Percentiles rank a stretch among this genome's conserved stretches.
Evolutionary conservation across 2,113 vertebrate genomes (phyloP).

Genomic region (Brienomyrus brachyistius): DNA sequence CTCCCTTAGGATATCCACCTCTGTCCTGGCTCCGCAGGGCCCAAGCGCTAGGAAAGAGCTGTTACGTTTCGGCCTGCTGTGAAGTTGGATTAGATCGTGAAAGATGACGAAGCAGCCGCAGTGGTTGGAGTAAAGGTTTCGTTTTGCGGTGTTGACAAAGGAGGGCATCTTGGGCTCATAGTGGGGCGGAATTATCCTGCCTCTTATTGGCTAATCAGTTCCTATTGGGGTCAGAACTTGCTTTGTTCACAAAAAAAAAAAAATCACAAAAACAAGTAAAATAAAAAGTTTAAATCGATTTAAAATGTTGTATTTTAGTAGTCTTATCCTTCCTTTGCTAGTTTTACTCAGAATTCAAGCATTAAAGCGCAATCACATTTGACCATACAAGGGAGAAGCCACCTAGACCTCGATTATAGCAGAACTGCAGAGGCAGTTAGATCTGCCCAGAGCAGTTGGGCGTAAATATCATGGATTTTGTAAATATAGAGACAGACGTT

Average conservation of each 20-base stretch:
- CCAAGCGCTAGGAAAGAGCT: background rate
- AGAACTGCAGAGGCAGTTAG: background rate
- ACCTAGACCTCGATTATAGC: background rate
- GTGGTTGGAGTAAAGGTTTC: background rate
- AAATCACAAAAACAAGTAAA: background rate
- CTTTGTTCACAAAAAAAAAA: too few relatives aligned
- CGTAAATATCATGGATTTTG: background rate
- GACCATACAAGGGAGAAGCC: background rate
- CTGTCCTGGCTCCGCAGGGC: slow-evolving; percentile 17
- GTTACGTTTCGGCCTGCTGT: background rate
- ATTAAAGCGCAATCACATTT: background rate
- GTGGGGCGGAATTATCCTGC: background rate
- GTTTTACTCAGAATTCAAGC: background rate
- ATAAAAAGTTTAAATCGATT: background rate
- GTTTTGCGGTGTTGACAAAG: background rate
- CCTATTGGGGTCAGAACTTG: background rate
- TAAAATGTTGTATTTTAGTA: background rate
- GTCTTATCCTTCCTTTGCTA: background rate
- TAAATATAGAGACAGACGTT: background rate
- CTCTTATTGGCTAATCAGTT: background rate
- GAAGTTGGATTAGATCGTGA: background rate
- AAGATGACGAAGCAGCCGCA: background rate
- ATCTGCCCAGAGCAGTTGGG: background rate
- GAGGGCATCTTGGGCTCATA: background rate
- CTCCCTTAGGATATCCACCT: background rate